Base-by-base conservation (phyloP, 2,888 invertebrate species). In the Empis livida region DNA sequence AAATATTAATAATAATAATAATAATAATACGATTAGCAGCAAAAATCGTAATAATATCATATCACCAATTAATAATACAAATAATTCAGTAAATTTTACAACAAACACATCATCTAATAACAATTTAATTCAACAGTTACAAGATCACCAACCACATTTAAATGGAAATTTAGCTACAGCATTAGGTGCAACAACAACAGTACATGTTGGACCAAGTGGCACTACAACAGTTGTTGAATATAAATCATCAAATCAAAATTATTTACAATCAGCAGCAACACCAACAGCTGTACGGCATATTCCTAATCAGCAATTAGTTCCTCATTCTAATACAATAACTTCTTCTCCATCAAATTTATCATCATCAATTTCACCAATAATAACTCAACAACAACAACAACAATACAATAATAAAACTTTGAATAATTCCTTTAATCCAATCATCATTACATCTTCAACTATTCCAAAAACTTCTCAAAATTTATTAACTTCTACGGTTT, bases 161-260 rank as follows among this genome's bases (percentile, higher is more conserved):
- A 51, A 42, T 45, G 49, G 46, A 27, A 51, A n/a, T 42, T 43
- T 53, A 32, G 51, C 57, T 27, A 17, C 23, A 27, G 57, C 60
- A 40, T 55, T 65, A 6, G 64, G 62, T 45, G 64, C 67, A 47
- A 68, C 60, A 10, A 62, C 67, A 38, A 65, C 68, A 30, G 64
- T 67, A 38, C 68, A 67, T 55, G 64, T 68, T 43, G 67, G 69
- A 23, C 63, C 68, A 38, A 66, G 68, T 52, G 69, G 68, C 51
- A 69, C 69, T 39, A 69, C 69, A 35, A 68, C 69, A 9, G 66
- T 69, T 37, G 67, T 67, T 17, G 67, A 68, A 57, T 68, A 68
- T 50, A 68, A 69, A 51, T 57, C 62, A 51, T 57, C 23, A 31
- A 63, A 61, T 44, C 55, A 56, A 44, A 60, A 55, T 50, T 59